Percentiles rank a stretch among this genome's conserved stretches.
These are phyloP conservation scores for Elanoides forficatus DNA, from an alignment of 2,113 vertebrate species.

Conservation along the genomic window DNA sequence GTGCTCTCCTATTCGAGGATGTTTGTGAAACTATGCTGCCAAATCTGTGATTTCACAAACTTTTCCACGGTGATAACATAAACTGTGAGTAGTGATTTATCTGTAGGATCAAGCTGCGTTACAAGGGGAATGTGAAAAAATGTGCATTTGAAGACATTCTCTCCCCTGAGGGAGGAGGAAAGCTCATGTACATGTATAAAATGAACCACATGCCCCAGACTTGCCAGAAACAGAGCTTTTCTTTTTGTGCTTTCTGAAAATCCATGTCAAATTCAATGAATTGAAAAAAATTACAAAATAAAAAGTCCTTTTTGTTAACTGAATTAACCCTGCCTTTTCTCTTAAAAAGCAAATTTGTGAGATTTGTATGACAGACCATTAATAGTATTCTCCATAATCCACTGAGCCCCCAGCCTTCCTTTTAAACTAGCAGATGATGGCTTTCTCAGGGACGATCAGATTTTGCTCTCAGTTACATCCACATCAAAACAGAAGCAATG, in stretches of 20 bases:
- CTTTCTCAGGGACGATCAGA: neutral
- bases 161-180: neutral
- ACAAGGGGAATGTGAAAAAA: neutral
- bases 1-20: neutral
- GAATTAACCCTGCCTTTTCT: neutral
- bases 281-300: neutral
- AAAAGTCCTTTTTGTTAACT: neutral
- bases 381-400: neutral
- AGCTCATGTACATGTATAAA: neutral
- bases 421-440: neutral
- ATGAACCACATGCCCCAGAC: neutral
- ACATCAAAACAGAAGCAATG: neutral
- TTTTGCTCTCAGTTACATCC: neutral
- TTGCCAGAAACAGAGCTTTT: neutral
- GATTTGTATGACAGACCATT: neutral
- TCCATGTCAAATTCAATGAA: neutral
- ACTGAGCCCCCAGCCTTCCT: neutral
- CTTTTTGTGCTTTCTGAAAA: neutral
- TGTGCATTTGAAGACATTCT: neutral
- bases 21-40: neutral
- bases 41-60: constrained; percentile 40
- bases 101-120: neutral
- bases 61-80: constrained; percentile 11
- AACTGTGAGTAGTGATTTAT: constrained; percentile 36
- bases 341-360: neutral